Conservation (phyloP, 1,140 invertebrate species). For the Diorhabda sublineata region DNA sequence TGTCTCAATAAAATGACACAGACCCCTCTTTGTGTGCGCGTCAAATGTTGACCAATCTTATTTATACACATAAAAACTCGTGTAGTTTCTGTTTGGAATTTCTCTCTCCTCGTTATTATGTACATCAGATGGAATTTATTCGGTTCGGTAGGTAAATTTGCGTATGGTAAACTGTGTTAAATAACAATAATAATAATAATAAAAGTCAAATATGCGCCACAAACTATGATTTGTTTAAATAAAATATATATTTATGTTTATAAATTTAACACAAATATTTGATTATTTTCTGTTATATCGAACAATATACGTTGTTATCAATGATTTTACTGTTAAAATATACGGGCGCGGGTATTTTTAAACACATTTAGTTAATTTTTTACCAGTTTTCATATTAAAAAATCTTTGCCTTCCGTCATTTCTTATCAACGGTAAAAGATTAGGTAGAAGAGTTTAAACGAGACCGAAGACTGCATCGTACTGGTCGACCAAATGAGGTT, state of each 20-base stretch:
- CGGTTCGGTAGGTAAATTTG: constrained; percentile 35
- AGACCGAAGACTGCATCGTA: too few relatives aligned
- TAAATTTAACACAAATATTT: constrained; percentile 27
- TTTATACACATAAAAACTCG: constrained; percentile 22
- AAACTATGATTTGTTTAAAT: constrained; percentile 22
- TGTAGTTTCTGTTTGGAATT: constrained; percentile 22
- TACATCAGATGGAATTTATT: constrained; percentile 21
- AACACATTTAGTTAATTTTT: too few relatives aligned
- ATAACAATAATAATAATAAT: constrained; percentile 24
- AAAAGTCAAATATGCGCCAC: constrained; percentile 27
- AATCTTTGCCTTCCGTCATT: too few relatives aligned
- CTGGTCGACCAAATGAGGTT: too few relatives aligned
- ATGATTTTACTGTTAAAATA: neutral
- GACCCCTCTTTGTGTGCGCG: constrained; percentile 27
- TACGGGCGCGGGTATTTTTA: too few relatives aligned
- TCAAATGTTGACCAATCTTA: constrained; percentile 33
- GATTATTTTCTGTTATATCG: constrained; percentile 20
- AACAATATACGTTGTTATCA: constrained; percentile 15
- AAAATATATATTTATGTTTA: constrained; percentile 19
- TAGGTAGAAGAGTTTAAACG: too few relatives aligned
- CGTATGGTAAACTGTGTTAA: constrained; percentile 28
- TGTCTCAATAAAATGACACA: constrained; percentile 8
- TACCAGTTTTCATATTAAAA: too few relatives aligned
- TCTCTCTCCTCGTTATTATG: constrained; percentile 4
- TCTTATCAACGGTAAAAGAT: too few relatives aligned